Conservation (phyloP, 2,113 vertebrate species). For the Hippocampus barbouri region DNA sequence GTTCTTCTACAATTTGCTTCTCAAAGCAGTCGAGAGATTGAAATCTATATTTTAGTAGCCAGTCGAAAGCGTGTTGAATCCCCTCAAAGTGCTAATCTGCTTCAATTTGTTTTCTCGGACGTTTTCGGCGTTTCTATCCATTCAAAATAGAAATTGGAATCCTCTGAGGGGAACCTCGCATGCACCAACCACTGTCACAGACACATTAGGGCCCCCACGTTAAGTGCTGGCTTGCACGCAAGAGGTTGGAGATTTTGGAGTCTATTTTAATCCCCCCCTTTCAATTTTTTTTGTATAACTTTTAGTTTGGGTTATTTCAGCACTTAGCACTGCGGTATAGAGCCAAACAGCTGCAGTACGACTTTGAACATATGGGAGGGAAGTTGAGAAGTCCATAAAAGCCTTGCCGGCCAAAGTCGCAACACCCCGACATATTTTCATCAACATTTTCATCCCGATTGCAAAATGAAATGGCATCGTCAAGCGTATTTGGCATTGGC, state of each 20-base stretch:
- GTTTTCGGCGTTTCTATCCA: constrained; percentile 9
- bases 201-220: constrained; percentile 26
- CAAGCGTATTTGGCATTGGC: too few relatives aligned
- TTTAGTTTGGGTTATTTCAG: neutral
- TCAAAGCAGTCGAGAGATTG: neutral
- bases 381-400: neutral
- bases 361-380: neutral
- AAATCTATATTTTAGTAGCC: neutral
- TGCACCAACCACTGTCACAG: constrained; percentile 18
- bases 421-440: too few relatives aligned
- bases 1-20: neutral
- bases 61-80: neutral
- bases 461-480: neutral
- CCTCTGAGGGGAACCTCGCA: constrained; percentile 17
- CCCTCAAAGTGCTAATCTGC: neutral
- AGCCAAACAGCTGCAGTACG: neutral
- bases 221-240: constrained; percentile 20
- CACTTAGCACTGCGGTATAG: neutral
- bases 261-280: neutral
- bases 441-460: too few relatives aligned
- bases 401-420: neutral
- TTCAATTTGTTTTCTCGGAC: neutral
- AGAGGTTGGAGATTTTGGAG: constrained; percentile 6
- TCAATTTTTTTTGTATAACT: neutral
- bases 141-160: constrained; percentile 20